Percentiles rank a stretch among this genome's conserved stretches.
These are phyloP conservation scores for Heliconius ethilla DNA, from an alignment of 2,888 invertebrate species.

Conservation along the genomic window DNA sequence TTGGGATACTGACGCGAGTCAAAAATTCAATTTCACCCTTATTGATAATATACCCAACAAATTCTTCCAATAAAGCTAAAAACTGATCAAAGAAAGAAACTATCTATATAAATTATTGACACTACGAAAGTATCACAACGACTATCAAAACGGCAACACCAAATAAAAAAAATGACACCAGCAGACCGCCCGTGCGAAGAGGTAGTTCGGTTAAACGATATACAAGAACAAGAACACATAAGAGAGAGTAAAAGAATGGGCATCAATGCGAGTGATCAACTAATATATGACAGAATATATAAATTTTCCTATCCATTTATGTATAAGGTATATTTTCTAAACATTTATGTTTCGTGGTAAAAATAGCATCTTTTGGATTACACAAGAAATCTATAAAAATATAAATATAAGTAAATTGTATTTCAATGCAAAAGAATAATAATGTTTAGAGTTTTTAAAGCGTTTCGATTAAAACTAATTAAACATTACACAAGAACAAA, in stretches of 20 bases:
- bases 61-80: background rate
- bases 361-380: conserved; percentile 40
- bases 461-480: conserved; percentile 44
- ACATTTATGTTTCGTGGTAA: conserved; percentile 35
- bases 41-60: background rate
- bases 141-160: background rate
- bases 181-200: conserved; percentile 60
- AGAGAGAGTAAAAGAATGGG: background rate
- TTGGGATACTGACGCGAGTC: background rate
- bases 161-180: conserved; percentile 20
- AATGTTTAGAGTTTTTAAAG: conserved; percentile 36
- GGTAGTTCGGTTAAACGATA: conserved; percentile 69
- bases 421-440: conserved; percentile 26
- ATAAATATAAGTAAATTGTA: conserved; percentile 28
- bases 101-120: background rate
- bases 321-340: conserved; percentile 35
- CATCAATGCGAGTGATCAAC: background rate
- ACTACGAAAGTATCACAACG: background rate
- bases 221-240: conserved; percentile 41
- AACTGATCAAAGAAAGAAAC: background rate
- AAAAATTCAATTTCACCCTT: background rate
- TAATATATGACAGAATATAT: conserved; percentile 15
- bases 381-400: conserved; percentile 37
- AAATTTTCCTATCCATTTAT: conserved; percentile 28
- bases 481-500: too few relatives aligned